Evolutionary conservation across 1,140 invertebrate genomes (phyloP).

Genomic region (Oreohelix idahoensis): DNA sequence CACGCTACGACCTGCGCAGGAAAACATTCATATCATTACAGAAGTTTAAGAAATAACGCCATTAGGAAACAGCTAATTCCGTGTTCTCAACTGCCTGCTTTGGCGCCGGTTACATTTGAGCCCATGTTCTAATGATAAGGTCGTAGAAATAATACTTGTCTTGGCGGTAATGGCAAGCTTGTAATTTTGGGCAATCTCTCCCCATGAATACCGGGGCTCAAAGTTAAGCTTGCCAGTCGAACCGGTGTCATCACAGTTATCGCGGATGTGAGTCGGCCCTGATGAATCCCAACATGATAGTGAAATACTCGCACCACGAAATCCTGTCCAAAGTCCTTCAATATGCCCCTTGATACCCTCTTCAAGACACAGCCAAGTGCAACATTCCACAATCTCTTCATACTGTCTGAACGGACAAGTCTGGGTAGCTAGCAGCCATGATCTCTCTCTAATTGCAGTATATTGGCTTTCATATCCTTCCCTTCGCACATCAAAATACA

Average conservation of each 20-base stretch:
- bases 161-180: constrained; percentile 28
- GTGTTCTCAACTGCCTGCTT: neutral
- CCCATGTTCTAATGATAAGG: constrained; percentile 28
- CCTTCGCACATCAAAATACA: constrained; percentile 12
- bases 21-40: constrained; percentile 15
- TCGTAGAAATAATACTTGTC: constrained; percentile 27
- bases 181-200: constrained; percentile 20
- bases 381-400: constrained; percentile 16
- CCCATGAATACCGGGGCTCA: constrained; percentile 18
- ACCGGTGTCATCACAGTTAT: constrained; percentile 37
- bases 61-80: constrained; percentile 27
- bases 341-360: neutral
- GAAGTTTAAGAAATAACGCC: constrained; percentile 32
- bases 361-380: constrained; percentile 20
- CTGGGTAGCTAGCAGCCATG: neutral
- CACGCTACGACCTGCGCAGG: neutral
- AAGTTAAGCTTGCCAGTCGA: constrained; percentile 21
- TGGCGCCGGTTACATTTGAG: constrained; percentile 6
- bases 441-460: constrained; percentile 33
- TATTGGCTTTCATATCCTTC: neutral
- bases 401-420: neutral
- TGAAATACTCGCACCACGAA: constrained; percentile 14
- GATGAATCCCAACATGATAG: constrained; percentile 33
- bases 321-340: constrained; percentile 11
- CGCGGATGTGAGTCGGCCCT: neutral